Evolutionary conservation across 2,797 vertebrate species (phyloP).

Genomic region (Pachyuromys duprasi): DNA sequence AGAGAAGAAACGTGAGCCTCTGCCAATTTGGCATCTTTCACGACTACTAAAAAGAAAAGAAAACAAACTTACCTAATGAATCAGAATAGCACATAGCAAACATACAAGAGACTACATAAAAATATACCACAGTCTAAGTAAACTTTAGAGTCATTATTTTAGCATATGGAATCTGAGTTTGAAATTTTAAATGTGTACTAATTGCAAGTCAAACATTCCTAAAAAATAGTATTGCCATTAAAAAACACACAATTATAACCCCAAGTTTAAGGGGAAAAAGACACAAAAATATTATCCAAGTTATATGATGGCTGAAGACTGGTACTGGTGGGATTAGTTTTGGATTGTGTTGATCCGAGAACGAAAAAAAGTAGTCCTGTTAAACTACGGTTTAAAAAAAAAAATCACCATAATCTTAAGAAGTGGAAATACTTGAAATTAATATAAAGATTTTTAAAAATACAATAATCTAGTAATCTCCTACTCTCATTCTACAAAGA

Average conservation of each 20-base stretch:
- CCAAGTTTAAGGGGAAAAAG: background rate
- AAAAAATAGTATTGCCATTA: conserved; percentile 48
- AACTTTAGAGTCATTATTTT: conserved; percentile 67
- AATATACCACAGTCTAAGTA: conserved; percentile 69
- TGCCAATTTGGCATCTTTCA: conserved; percentile 84
- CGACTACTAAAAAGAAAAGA: conserved; percentile 84
- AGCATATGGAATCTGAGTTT: conserved; percentile 62
- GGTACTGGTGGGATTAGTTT: conserved; percentile 19
- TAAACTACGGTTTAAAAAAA: conserved; percentile 6
- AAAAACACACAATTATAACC: conserved; percentile 26
- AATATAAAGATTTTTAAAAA: conserved; percentile 66
- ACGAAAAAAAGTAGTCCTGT: conserved; percentile 52
- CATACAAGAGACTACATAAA: conserved; percentile 77
- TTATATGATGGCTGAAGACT: conserved; percentile 50
- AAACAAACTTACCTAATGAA: conserved; percentile 83
- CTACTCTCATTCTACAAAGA: conserved; percentile 75
- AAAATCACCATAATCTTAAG: conserved; percentile 64
- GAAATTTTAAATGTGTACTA: conserved; percentile 64
- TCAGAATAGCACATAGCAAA: conserved; percentile 81
- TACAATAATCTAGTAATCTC: conserved; percentile 54
- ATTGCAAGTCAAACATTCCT: conserved; percentile 49
- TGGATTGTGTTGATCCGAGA: conserved; percentile 54
- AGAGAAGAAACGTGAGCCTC: conserved; percentile 81
- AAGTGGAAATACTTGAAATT: conserved; percentile 64
- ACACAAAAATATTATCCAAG: conserved; percentile 28